Evolutionary conservation across 2,113 vertebrate genomes (phyloP).

Genomic region (Alexandromys fortis): DNA sequence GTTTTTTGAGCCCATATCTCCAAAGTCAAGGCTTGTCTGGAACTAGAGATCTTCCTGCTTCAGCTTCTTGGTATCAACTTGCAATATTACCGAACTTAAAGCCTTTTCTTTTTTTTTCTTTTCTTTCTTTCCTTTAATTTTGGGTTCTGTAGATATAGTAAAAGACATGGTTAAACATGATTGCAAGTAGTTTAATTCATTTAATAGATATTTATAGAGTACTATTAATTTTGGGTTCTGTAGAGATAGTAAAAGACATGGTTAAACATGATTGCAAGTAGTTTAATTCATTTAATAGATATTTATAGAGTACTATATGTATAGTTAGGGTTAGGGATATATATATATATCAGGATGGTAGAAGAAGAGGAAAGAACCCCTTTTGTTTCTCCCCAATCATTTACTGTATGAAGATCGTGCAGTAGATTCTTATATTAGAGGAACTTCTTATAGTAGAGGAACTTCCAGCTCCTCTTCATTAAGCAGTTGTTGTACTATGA

Average conservation of each 20-base stretch:
- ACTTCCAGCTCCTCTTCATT: not conserved
- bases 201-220: not conserved
- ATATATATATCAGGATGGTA: not conserved
- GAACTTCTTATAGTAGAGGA: too few relatives aligned
- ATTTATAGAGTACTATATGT: not conserved
- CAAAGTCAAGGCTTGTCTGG: not conserved
- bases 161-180: constrained; percentile 3
- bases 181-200: constrained; percentile 9
- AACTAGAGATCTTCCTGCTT: not conserved
- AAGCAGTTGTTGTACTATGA: not conserved
- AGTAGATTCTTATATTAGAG: not conserved
- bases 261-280: constrained; percentile 5
- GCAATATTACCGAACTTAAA: not conserved
- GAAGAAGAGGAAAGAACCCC: not conserved
- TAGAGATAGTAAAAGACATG: constrained; percentile 25
- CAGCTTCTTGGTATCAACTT: not conserved
- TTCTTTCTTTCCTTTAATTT: not conserved
- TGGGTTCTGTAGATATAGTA: constrained; percentile 36
- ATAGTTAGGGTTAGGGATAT: too few relatives aligned
- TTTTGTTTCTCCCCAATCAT: not conserved
- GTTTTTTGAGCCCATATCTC: not conserved
- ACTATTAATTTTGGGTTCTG: too few relatives aligned
- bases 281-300: constrained; percentile 8
- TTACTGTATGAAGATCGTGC: not conserved
- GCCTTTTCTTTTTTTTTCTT: not conserved